Evolutionary conservation across 2,888 invertebrate species (phyloP), one percentile per base, ranked within the genome.

Genomic region (Glaucopsyche alexis): DNA sequence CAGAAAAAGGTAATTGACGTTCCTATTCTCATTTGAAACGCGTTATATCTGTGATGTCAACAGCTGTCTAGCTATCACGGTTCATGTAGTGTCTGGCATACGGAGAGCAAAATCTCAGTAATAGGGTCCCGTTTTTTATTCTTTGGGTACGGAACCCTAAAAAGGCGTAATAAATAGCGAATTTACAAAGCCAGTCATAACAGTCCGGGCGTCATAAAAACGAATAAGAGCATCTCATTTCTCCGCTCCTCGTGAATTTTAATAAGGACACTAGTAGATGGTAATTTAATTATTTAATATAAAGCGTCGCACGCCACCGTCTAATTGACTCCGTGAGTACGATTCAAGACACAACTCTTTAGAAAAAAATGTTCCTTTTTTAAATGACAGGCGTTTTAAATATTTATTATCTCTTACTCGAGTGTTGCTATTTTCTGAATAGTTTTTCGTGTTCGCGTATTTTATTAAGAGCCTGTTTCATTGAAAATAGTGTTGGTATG

Each of bases 221-320:
- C 74, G 72, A 75, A 70, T 71, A 67, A 13, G 73, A 75, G 72
- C 50, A 75, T 76, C 75, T 71, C 77, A 74, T 76, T 76, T 73
- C 75, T 71, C 74, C 69, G 74, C 55, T 74, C 75, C 79, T 81
- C 82, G 81, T 84, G 82, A 85, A 85, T 85, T 80, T 82, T 83
- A 86, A 87, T 82, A 82, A 80, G 80, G 79, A 74, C 80, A 80
- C 81, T 81, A 76, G 83, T 81, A 79, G 80, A 79, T 81, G 82
- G 83, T 84, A 82, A 88, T 86, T 86, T 84, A 85, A 86, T 88
- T 85, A 87, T 82, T 80, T 82, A 81, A 78, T 78, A 78, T 78
- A 78, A 76, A 77, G 72, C 71, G 74, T 74, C 71, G 74, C 64
- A 76, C 71, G 74, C 74, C 71, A 76, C 74, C 71, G 73, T 69